Base-by-base conservation (phyloP, 1,140 invertebrate genomes). In the Holcopasites calliopsidis region DNA sequence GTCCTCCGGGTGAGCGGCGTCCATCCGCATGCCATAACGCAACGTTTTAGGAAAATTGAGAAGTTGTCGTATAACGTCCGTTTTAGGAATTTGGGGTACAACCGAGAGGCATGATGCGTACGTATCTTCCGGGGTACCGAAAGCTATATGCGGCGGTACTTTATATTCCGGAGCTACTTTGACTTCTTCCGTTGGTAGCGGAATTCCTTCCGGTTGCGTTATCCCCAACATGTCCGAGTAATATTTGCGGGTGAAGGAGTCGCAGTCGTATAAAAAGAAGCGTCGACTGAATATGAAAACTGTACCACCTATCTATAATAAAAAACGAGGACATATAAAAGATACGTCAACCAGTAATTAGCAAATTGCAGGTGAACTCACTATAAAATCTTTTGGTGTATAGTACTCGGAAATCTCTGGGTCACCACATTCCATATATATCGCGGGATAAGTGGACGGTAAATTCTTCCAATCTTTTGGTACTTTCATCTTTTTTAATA, bases 231-330 rank as follows among this genome's bases (percentile, higher is more conserved):
- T 92, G 69, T 80, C 90, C 0, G 69, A 78, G 86, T 94, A 97
- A 88, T 96, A 97, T 71, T 94, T 94, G 85, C 96, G 93, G 0
- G 97, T 97, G 85, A 96, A 97, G 10, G 92, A 83, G 85, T 97
- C 96, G 84, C 96, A 96, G 86, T 97, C 95, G 76, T 94, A 95
- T 3, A 98, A 88, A 1, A 97, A 90, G 88, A 97, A 96, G 40
- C 93, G 92, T 13, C 95, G 92, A 6, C 94, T 95, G 49, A 95
- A 92, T 26, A 96, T 92, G 83, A 93, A 94, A 44, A 96, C 90
- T 0, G 94, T 95, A 58, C 93, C 92, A 1, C 96, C 96, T 47
- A 97, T 64, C 90, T 91, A 89, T n/a, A 93, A 87, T 54, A 65
- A 31, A 6, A 5, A 21, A 49, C 10, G 11, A 1, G 31, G 26